A percentile compares a stretch with the other conserved stretches of the same genome.
Evolutionary conservation across 2,888 invertebrate species (phyloP).

Genomic region (Rhyacophila evoluta): DNA sequence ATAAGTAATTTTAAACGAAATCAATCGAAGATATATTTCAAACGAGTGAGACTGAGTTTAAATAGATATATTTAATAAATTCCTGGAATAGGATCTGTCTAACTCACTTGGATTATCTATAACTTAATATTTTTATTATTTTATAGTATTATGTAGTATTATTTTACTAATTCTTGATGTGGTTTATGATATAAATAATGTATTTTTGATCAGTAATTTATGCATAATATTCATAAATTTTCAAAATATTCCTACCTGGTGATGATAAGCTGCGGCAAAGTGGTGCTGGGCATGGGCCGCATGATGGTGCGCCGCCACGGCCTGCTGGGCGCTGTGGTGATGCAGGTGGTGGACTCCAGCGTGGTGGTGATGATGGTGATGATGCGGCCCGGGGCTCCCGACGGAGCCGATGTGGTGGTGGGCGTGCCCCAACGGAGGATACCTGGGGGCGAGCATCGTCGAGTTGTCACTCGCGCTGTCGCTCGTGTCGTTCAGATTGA

Average conservation of each 20-base stretch:
- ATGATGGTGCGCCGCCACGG: conserved; percentile 42
- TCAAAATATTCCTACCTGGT: conserved; percentile 45
- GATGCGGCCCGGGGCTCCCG: conserved; percentile 74
- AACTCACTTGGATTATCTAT: too few relatives aligned
- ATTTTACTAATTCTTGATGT: too few relatives aligned
- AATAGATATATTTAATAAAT: too few relatives aligned
- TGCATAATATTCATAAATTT: too few relatives aligned
- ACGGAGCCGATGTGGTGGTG: conserved; percentile 60
- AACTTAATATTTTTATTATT: too few relatives aligned
- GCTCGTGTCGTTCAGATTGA: conserved; percentile 20
- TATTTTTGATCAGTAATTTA: too few relatives aligned
- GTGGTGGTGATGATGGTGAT: conserved; percentile 71
- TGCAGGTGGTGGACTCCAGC: conserved; percentile 77
- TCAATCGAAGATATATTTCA: too few relatives aligned
- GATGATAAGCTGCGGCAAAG: conserved; percentile 50
- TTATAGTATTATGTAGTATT: too few relatives aligned
- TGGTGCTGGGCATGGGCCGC: conserved; percentile 42
- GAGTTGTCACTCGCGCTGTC: not conserved
- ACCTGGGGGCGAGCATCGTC: conserved; percentile 56
- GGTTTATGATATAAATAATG: too few relatives aligned
- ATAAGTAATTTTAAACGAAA: too few relatives aligned
- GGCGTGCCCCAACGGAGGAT: conserved; percentile 62
- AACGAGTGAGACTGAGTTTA: too few relatives aligned
- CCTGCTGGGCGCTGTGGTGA: conserved; percentile 68
- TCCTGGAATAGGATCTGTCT: too few relatives aligned